phyloP scores from a whole-genome alignment of 2,113 vertebrate genomes.

The Hyperoodon ampullatus region DNA sequence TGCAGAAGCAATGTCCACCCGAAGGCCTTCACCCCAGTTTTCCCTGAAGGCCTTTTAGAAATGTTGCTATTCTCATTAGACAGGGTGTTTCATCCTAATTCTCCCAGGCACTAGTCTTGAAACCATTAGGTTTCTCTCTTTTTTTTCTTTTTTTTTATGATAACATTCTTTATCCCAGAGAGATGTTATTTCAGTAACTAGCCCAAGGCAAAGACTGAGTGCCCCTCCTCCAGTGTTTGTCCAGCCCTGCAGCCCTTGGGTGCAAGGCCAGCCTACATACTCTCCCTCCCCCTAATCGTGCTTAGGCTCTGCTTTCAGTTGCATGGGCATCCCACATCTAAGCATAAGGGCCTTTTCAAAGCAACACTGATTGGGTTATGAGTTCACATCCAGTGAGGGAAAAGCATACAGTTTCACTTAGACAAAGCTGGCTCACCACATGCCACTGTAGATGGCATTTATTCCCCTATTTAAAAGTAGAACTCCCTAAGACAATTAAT shows the following conservation, averaged over 20 bases:
- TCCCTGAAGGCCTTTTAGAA: background rate
- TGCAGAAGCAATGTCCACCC: background rate
- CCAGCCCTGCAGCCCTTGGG: background rate
- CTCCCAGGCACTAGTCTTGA: background rate
- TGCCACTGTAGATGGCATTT: background rate
- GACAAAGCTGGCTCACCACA: background rate
- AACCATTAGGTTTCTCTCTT: background rate
- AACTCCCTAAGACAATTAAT: background rate
- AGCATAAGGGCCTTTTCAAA: background rate
- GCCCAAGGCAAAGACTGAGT: background rate
- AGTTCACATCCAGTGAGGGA: background rate
- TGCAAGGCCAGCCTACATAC: background rate
- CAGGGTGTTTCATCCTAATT: background rate
- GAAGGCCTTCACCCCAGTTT: background rate
- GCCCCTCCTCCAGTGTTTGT: background rate
- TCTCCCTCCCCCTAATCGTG: background rate
- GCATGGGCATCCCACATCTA: background rate
- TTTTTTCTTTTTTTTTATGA: background rate
- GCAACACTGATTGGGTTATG: background rate
- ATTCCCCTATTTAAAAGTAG: background rate
- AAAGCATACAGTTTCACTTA: background rate
- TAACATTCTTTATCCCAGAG: background rate
- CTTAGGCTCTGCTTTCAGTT: background rate
- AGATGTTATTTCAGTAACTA: constrained; percentile 45
- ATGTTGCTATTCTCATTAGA: background rate